Evolutionary conservation across 2,113 vertebrate genomes (phyloP).

Genomic region (Lampris incognitus): DNA sequence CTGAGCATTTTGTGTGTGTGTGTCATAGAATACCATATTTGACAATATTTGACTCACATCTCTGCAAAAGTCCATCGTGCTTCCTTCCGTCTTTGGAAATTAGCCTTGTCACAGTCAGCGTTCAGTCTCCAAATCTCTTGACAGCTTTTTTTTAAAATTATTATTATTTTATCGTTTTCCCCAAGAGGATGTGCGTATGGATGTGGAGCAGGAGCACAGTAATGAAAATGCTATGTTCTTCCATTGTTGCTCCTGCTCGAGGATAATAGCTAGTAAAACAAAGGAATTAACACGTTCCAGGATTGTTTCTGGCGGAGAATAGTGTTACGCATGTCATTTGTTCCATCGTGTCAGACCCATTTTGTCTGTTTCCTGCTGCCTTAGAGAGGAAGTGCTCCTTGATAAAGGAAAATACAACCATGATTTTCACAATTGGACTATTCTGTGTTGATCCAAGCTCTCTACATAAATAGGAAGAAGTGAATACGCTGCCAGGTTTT

Average conservation of each 20-base stretch:
- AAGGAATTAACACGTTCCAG: constrained; percentile 25
- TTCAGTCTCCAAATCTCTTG: no score
- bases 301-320: constrained; percentile 46
- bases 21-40: not conserved
- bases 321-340: constrained; percentile 24
- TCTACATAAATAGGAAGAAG: constrained; percentile 48
- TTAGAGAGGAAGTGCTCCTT: constrained; percentile 47
- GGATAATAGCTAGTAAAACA: constrained; percentile 62
- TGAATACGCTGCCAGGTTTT: constrained; percentile 55
- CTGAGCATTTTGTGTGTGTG: not conserved
- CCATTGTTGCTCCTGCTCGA: constrained; percentile 44
- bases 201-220: constrained; percentile 45
- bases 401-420: constrained; percentile 41
- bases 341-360: constrained; percentile 57
- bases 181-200: constrained; percentile 6
- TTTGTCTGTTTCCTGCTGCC: constrained; percentile 56
- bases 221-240: constrained; percentile 12
- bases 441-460: constrained; percentile 42
- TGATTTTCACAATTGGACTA: constrained; percentile 56
- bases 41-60: not conserved
- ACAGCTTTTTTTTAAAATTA: no score
- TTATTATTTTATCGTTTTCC: not conserved
- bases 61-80: constrained; percentile 14
- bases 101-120: not conserved
- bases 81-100: constrained; percentile 21